Evolutionary conservation across 1,140 invertebrate genomes (phyloP).

Genomic region (Ostrea denselamellosa): DNA sequence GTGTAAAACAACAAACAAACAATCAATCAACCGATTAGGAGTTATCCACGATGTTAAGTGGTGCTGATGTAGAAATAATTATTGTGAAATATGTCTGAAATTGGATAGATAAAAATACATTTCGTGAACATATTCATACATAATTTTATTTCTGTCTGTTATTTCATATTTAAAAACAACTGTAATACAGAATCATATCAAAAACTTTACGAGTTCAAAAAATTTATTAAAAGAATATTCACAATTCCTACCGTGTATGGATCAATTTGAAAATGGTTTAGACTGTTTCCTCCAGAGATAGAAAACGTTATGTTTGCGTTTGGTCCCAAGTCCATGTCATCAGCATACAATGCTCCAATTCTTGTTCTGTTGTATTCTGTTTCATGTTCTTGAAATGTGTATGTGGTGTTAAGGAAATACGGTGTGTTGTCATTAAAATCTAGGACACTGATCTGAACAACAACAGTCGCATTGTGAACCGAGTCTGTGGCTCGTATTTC

Average conservation of each 20-base stretch:
- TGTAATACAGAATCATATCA: not conserved
- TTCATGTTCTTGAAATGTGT: not conserved
- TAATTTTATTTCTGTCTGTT: not conserved
- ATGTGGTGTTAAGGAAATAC: not conserved
- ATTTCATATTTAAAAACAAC: no score
- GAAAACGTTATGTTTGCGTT: not conserved
- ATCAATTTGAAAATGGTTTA: not conserved
- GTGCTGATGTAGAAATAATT: no score
- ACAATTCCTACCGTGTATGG: not conserved
- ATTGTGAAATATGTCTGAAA: no score
- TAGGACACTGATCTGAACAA: not conserved
- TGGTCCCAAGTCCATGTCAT: not conserved
- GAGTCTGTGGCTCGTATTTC: slow-evolving; percentile 12
- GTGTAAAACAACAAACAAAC: no score
- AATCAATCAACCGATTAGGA: no score
- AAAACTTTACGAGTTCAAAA: not conserved
- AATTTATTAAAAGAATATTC: not conserved
- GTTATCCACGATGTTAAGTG: no score
- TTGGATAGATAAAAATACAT: no score
- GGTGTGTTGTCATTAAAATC: slow-evolving; percentile 36
- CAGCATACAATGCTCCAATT: not conserved
- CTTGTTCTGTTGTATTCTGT: not conserved
- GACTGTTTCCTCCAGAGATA: not conserved
- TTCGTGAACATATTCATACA: not conserved
- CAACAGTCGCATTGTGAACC: not conserved